Evolutionary conservation across 2,797 vertebrate genomes (phyloP).

Genomic region (Sebastiscus tertius): DNA sequence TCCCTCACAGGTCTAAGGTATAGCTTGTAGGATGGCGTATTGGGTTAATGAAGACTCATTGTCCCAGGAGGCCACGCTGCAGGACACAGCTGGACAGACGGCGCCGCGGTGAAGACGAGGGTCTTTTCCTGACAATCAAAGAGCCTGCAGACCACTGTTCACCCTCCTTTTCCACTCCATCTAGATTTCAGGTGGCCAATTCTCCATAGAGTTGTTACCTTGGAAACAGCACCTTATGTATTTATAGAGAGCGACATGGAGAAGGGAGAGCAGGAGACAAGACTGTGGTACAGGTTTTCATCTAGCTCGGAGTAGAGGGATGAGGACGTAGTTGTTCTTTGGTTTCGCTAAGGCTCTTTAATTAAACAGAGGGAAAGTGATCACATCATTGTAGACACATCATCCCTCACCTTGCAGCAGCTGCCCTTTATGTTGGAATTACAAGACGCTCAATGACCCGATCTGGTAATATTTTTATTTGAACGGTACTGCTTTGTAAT

Average conservation of each 20-base stretch:
- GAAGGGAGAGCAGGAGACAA: constrained; percentile 36
- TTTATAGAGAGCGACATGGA: constrained; percentile 79
- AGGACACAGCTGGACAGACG: neutral
- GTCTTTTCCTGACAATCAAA: constrained; percentile 19
- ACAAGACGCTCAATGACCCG: neutral
- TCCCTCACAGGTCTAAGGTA: neutral
- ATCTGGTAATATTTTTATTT: neutral
- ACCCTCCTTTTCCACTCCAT: constrained; percentile 49
- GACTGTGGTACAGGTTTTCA: constrained; percentile 27
- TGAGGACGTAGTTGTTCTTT: neutral
- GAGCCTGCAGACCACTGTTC: constrained; percentile 35
- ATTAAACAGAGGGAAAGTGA: neutral
- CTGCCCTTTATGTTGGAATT: neutral
- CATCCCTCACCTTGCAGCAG: constrained; percentile 3
- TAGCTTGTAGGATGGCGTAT: neutral
- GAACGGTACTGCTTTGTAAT: constrained; percentile 20
- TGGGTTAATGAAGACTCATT: constrained; percentile 6
- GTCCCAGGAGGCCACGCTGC: neutral
- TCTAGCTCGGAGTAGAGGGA: neutral
- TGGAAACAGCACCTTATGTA: constrained; percentile 87
- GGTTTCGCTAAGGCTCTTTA: neutral
- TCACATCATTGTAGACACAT: neutral
- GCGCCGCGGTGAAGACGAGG: constrained; percentile 3
- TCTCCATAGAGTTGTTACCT: constrained; percentile 85
- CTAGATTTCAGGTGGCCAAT: constrained; percentile 80